Conservation (phyloP, 2,113 vertebrate genomes). For the Ciconia boyciana region DNA sequence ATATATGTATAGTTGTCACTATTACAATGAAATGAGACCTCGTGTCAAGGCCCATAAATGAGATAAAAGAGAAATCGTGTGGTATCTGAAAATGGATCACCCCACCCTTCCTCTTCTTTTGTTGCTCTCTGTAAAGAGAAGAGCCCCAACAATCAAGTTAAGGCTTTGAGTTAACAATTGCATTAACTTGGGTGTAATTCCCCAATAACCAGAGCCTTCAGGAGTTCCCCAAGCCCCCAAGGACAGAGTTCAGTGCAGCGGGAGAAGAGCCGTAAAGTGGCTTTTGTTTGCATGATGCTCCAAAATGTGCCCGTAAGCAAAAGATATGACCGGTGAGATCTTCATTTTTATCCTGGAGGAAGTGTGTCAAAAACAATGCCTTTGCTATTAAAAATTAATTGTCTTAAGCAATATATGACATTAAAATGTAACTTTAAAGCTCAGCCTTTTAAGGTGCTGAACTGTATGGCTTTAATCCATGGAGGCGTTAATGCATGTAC, state of each 20-base stretch:
- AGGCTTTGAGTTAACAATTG: background rate
- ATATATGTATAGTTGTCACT: background rate
- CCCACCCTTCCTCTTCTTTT: background rate
- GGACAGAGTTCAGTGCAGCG: rapidly evolving
- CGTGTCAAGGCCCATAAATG: background rate
- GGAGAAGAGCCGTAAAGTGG: background rate
- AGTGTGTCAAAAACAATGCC: background rate
- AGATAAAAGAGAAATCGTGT: background rate
- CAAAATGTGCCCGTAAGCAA: background rate
- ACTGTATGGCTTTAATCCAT: background rate
- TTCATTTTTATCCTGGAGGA: background rate
- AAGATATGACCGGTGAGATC: background rate
- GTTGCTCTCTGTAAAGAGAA: background rate
- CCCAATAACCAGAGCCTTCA: no score
- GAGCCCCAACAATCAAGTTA: background rate
- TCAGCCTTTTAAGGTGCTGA: background rate
- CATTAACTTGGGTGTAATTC: background rate
- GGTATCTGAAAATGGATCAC: background rate
- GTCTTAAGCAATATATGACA: background rate
- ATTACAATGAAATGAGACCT: background rate
- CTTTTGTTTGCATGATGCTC: background rate
- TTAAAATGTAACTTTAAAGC: slow-evolving; percentile 6
- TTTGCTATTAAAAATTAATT: slow-evolving; percentile 21
- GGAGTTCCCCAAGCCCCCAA: background rate
- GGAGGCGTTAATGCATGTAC: background rate